phyloP scores from a whole-genome alignment of 2,888 invertebrate species.

The Fragum fragum region DNA sequence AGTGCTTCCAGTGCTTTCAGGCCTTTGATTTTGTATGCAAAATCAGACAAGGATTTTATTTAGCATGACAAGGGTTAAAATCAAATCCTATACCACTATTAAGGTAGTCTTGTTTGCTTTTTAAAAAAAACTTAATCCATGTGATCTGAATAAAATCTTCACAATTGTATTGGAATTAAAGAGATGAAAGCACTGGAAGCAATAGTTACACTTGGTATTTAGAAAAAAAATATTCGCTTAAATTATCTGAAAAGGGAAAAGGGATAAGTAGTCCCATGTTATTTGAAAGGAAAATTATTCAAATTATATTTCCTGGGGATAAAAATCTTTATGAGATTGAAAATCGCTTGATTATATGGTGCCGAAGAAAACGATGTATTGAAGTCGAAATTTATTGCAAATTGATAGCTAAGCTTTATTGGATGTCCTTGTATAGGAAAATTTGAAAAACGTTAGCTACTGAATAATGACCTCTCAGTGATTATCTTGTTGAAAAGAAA shows the following conservation, averaged over 20 bases:
- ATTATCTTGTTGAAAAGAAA: neutral
- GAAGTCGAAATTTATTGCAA: slow-evolving; percentile 28
- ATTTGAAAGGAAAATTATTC: slow-evolving; percentile 31
- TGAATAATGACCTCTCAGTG: neutral
- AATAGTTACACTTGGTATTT: too few species aligned
- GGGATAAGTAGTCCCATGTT: slow-evolving; percentile 15
- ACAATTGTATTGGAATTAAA: too few species aligned
- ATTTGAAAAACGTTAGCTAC: slow-evolving; percentile 12
- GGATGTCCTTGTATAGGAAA: slow-evolving; percentile 10
- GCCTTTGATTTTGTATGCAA: too few species aligned
- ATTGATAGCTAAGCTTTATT: slow-evolving; percentile 27
- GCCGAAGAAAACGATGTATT: slow-evolving; percentile 4
- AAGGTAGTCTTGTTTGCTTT: too few species aligned
- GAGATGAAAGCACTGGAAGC: too few species aligned
- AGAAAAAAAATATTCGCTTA: too few species aligned
- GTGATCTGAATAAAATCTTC: too few species aligned
- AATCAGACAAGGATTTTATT: too few species aligned
- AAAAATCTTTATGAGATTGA: slow-evolving; percentile 25
- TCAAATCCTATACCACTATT: too few species aligned
- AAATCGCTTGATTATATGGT: slow-evolving; percentile 31
- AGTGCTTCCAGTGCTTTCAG: too few species aligned
- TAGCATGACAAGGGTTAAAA: too few species aligned
- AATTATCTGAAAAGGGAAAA: neutral
- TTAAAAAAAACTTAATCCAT: too few species aligned
- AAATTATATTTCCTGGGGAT: slow-evolving; percentile 30